Evolutionary conservation across 2,113 vertebrate species (phyloP).

Genomic region (Ochotona curzoniae): DNA sequence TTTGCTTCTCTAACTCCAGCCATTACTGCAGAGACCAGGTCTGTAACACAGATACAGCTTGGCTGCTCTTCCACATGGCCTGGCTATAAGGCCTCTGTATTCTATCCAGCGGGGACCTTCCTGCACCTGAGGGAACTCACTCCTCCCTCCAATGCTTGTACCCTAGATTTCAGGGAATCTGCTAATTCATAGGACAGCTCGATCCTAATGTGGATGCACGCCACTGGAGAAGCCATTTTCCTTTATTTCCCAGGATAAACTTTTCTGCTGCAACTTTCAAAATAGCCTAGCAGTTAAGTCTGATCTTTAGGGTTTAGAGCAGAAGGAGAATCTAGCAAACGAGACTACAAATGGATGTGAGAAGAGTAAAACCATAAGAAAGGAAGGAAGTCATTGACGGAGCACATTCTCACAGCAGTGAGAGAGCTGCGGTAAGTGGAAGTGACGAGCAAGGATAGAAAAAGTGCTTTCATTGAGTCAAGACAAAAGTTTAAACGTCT

Average conservation of each 20-base stretch:
- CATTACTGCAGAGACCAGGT: background rate
- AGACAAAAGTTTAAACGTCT: background rate
- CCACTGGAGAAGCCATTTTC: background rate
- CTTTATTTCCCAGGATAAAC: background rate
- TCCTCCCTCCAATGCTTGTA: background rate
- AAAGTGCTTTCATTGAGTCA: background rate
- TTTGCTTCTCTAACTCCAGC: background rate
- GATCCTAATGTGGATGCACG: background rate
- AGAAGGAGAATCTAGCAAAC: background rate
- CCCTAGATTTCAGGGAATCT: background rate
- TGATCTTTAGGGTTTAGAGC: background rate
- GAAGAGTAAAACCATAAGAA: background rate
- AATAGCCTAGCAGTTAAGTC: background rate
- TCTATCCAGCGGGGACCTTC: background rate
- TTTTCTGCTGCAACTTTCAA: background rate
- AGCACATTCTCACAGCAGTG: background rate
- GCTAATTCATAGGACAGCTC: background rate
- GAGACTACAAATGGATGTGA: background rate
- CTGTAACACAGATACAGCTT: background rate
- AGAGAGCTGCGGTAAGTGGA: background rate
- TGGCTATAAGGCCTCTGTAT: too few relatives aligned
- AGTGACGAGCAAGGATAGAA: too few relatives aligned
- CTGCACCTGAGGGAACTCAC: background rate
- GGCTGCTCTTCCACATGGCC: background rate
- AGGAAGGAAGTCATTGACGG: background rate